Evolutionary conservation across 2,888 invertebrate species (phyloP).

Genomic region (Digitonthophagus gazella): DNA sequence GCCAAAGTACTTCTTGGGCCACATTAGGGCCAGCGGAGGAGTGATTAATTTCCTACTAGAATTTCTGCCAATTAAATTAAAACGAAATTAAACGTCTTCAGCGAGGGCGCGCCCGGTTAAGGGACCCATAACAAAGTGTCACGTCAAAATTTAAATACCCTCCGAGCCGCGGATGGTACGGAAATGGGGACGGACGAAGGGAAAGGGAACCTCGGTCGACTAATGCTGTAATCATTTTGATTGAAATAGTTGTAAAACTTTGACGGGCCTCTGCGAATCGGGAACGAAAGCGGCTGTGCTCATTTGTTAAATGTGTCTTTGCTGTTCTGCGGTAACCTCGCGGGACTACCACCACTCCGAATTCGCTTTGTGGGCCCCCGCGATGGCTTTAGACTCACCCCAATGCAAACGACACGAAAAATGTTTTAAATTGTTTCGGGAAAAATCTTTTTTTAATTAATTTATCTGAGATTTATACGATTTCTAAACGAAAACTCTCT

Average conservation of each 20-base stretch:
- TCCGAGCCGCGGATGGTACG: background rate
- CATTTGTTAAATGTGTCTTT: slow-evolving; percentile 46
- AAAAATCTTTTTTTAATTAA: background rate
- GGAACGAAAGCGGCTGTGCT: slow-evolving; percentile 29
- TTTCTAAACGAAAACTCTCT: too few relatives aligned
- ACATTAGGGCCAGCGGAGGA: slow-evolving; percentile 1
- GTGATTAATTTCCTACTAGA: slow-evolving; percentile 10
- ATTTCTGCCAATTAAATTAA: slow-evolving; percentile 21
- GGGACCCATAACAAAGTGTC: slow-evolving; percentile 36
- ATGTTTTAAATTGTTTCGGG: background rate
- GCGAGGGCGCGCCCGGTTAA: background rate
- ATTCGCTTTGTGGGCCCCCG: slow-evolving; percentile 37
- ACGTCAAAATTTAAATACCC: slow-evolving; percentile 38
- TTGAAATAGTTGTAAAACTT: slow-evolving; percentile 49
- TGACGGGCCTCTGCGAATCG: slow-evolving; percentile 36
- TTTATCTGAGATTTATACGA: too few relatives aligned
- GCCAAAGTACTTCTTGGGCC: background rate
- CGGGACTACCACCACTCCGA: slow-evolving; percentile 37
- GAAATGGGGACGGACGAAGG: slow-evolving; percentile 19
- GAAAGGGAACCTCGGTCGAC: slow-evolving; percentile 29
- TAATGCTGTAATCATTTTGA: slow-evolving; percentile 47
- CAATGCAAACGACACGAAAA: background rate
- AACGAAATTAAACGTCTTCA: slow-evolving; percentile 22
- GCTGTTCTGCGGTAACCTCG: slow-evolving; percentile 29
- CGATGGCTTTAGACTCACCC: background rate